phyloP scores from a whole-genome alignment of 2,888 invertebrate genomes.

The Brachypalpus laphriformis region DNA sequence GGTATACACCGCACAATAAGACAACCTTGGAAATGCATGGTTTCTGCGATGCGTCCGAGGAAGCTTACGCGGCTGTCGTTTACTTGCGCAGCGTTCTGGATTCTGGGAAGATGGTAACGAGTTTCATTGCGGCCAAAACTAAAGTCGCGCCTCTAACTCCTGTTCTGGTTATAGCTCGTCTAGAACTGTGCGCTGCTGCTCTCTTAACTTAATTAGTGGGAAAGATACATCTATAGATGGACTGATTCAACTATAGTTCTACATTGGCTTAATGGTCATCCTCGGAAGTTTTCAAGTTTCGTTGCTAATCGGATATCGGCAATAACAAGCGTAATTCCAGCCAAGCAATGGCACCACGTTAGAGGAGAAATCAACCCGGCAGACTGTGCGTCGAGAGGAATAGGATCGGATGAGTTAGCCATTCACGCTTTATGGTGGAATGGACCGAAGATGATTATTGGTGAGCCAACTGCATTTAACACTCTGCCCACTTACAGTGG shows the following conservation, averaged over 20 bases:
- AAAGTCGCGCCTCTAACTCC: slow-evolving; percentile 9
- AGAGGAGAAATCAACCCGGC: slow-evolving; percentile 1
- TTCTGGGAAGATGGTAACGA: background rate
- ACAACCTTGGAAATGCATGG: slow-evolving; percentile 27
- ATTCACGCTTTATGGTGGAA: slow-evolving; percentile 12
- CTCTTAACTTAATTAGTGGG: background rate
- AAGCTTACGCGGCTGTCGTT: background rate
- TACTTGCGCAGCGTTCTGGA: background rate
- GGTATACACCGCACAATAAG: background rate
- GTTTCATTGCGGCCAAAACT: slow-evolving; percentile 7
- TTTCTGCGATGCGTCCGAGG: slow-evolving; percentile 9
- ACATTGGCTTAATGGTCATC: slow-evolving; percentile 29
- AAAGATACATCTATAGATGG: slow-evolving; percentile 25
- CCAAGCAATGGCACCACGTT: background rate
- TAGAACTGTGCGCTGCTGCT: slow-evolving; percentile 25
- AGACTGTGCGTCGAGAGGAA: slow-evolving; percentile 3
- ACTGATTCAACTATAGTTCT: slow-evolving; percentile 20
- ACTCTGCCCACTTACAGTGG: background rate
- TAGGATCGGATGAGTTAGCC: background rate
- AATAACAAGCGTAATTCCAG: background rate
- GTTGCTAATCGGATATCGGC: slow-evolving; percentile 8
- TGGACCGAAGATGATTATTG: background rate
- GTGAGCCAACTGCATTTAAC: background rate
- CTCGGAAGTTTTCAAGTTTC: slow-evolving; percentile 6
- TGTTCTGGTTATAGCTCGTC: background rate